These are phyloP conservation scores for Argyresthia albistria DNA, from an alignment of 2,888 invertebrate species.

Conservation along the genomic window DNA sequence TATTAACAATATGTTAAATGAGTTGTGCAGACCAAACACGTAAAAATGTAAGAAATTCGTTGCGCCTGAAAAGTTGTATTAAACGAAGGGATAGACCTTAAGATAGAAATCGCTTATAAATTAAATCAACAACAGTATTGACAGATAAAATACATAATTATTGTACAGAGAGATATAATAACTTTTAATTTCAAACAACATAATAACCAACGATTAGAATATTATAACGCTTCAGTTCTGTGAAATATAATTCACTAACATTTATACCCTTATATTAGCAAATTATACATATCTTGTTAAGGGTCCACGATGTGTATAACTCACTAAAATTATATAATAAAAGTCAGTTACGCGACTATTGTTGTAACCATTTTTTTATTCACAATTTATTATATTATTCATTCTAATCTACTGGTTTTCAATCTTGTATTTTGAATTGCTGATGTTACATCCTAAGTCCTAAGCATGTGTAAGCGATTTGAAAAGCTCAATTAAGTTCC, in stretches of 20 bases:
- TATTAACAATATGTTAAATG: conserved; percentile 32
- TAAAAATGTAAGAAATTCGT: conserved; percentile 42
- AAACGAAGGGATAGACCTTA: conserved; percentile 20
- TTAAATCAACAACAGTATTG: conserved; percentile 55
- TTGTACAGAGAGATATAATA: conserved; percentile 50
- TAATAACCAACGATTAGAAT: conserved; percentile 47
- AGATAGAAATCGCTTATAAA: conserved; percentile 54
- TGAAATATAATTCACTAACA: conserved; percentile 66
- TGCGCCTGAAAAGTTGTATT: conserved; percentile 41
- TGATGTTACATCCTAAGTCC: background rate
- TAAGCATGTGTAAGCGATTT: conserved; percentile 4
- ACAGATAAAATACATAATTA: conserved; percentile 51
- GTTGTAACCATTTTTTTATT: background rate
- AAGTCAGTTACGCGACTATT: conserved; percentile 3
- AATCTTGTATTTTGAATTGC: background rate
- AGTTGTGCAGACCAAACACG: conserved; percentile 31
- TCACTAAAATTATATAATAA: background rate
- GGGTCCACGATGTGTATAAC: background rate
- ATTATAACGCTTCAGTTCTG: conserved; percentile 70
- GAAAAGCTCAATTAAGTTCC: conserved; percentile 2
- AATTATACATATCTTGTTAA: background rate
- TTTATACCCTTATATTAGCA: conserved; percentile 18
- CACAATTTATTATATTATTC: conserved; percentile 16
- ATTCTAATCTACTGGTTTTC: conserved; percentile 3
- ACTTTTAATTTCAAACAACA: conserved; percentile 59